phyloP scores from a whole-genome alignment of 2,888 invertebrate genomes.

The Dryadula phaetusa region DNA sequence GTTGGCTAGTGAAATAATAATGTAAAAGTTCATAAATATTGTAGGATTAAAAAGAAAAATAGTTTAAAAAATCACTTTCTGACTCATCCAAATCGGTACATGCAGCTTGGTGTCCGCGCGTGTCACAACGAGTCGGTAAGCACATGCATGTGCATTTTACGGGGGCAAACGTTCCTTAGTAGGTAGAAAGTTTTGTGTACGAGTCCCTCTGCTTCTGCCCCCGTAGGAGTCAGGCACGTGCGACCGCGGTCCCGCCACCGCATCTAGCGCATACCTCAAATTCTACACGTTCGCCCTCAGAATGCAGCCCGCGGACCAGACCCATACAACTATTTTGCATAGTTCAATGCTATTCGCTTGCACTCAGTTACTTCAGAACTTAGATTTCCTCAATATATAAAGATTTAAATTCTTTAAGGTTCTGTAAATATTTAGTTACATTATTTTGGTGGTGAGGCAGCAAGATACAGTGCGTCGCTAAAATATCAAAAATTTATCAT shows the following conservation, averaged over 20 bases:
- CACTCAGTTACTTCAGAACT: constrained; percentile 50
- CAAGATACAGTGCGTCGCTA: constrained; percentile 70
- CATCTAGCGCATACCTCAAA: constrained; percentile 73
- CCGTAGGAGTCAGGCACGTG: constrained; percentile 55
- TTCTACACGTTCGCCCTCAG: constrained; percentile 76
- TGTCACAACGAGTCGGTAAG: constrained; percentile 68
- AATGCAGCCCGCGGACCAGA: constrained; percentile 73
- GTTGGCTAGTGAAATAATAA: constrained; percentile 69
- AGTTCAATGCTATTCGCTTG: constrained; percentile 60
- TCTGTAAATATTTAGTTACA: constrained; percentile 3
- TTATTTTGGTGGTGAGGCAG: constrained; percentile 55
- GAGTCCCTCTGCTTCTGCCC: constrained; percentile 16
- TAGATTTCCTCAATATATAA: constrained; percentile 41
- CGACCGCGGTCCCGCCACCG: constrained; percentile 60
- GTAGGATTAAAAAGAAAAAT: constrained; percentile 53
- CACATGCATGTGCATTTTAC: constrained; percentile 48
- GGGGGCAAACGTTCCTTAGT: constrained; percentile 28
- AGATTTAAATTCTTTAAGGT: constrained; percentile 6
- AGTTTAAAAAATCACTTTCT: constrained; percentile 72
- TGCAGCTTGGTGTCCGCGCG: constrained; percentile 74
- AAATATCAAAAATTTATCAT: constrained; percentile 75
- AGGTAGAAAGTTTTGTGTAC: constrained; percentile 24
- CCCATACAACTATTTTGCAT: constrained; percentile 74
- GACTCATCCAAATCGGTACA: constrained; percentile 80
- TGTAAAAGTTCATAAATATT: constrained; percentile 47